Percentiles rank a stretch among this genome's conserved stretches.
Evolutionary conservation across 2,888 invertebrate genomes (phyloP).

Genomic region (Phoenoteleia sp.): DNA sequence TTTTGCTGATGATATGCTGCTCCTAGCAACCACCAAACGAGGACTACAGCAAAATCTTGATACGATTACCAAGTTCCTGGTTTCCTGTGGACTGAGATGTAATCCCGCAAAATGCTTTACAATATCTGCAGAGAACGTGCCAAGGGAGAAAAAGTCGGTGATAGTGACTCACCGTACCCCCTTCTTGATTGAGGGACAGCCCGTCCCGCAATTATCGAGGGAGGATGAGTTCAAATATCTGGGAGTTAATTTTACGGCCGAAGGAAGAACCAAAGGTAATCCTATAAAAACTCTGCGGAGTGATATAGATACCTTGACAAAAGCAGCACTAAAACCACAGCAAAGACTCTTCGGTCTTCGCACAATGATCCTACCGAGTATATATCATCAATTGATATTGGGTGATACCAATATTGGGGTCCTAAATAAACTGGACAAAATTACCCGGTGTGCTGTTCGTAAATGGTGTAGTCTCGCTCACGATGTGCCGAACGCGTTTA

Average conservation of each 20-base stretch:
- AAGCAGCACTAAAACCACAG: constrained; percentile 62
- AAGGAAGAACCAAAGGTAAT: background rate
- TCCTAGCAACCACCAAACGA: background rate
- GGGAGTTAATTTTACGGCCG: constrained; percentile 1
- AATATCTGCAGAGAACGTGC: no score
- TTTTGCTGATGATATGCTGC: constrained; percentile 2
- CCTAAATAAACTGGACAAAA: constrained; percentile 74
- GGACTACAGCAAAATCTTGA: constrained; percentile 80
- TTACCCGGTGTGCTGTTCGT: constrained; percentile 71
- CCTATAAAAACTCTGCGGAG: background rate
- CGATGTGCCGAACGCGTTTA: constrained; percentile 80
- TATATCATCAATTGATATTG: background rate
- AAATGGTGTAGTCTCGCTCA: constrained; percentile 79
- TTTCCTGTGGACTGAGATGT: constrained; percentile 73
- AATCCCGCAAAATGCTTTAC: no score
- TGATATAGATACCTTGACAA: background rate
- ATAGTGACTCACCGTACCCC: no score
- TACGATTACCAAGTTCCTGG: constrained; percentile 21
- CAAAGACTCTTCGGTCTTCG: constrained; percentile 59
- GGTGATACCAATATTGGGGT: background rate
- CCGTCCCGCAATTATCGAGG: constrained; percentile 1
- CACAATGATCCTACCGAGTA: background rate
- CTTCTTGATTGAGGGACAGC: background rate
- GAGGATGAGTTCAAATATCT: constrained; percentile 31
- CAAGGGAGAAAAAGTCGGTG: no score